phyloP scores from a whole-genome alignment of 2,113 vertebrate genomes.

The Plectropomus leopardus region DNA sequence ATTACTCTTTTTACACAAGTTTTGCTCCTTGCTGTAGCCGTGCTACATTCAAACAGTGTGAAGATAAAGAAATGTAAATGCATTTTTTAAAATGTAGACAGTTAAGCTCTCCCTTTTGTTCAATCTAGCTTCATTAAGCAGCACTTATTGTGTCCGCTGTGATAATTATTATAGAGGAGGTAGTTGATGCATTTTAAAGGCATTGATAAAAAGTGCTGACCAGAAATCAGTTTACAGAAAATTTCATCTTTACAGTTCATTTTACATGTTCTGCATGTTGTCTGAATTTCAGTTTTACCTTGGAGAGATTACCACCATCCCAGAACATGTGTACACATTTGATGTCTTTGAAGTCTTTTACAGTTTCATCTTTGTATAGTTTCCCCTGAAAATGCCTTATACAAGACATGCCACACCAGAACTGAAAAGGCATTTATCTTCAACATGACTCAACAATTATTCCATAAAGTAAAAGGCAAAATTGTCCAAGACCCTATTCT shows the following conservation, averaged over 20 bases:
- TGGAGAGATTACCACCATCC: neutral
- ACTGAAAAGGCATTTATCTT: neutral
- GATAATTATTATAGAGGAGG: neutral
- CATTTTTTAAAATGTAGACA: neutral
- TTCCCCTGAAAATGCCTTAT: neutral
- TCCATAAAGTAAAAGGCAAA: neutral
- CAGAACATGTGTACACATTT: neutral
- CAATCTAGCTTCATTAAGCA: neutral
- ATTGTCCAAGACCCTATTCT: no score
- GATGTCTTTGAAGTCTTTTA: neutral
- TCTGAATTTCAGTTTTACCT: neutral
- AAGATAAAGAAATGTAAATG: neutral
- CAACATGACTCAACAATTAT: neutral
- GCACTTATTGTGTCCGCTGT: neutral
- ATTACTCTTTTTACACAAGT: neutral
- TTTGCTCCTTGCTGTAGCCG: neutral
- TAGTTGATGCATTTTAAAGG: neutral
- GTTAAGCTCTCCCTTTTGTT: neutral
- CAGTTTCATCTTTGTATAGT: neutral
- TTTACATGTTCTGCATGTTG: neutral
- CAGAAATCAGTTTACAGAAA: neutral
- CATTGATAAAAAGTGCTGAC: neutral
- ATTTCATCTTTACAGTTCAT: neutral
- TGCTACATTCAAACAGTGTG: neutral
- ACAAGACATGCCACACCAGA: neutral